Evolutionary conservation across 2,888 invertebrate genomes (phyloP).

Genomic region (Diogma glabrata): DNA sequence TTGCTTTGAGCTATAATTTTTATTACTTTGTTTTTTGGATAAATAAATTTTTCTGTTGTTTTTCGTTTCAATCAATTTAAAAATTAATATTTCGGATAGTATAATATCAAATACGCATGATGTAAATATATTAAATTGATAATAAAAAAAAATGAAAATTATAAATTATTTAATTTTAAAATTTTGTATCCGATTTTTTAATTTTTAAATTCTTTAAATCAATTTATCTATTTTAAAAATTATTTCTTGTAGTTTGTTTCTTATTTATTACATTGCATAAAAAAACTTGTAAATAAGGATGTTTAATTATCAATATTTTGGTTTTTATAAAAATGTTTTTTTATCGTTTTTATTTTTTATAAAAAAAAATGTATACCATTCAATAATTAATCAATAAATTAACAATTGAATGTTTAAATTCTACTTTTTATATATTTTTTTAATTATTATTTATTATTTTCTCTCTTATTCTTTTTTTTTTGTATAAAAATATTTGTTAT

Average conservation of each 20-base stretch:
- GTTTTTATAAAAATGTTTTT: too few relatives aligned
- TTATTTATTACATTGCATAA: too few relatives aligned
- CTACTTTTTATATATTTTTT: conserved; percentile 6
- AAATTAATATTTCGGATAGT: too few relatives aligned
- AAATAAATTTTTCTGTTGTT: neutral
- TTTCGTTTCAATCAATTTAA: neutral
- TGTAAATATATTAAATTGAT: too few relatives aligned
- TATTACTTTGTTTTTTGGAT: conserved; percentile 2
- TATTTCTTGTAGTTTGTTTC: too few relatives aligned
- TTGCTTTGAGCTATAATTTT: conserved; percentile 3
- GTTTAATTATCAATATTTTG: conserved; percentile 7
- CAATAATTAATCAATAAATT: conserved; percentile 7
- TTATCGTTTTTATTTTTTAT: neutral
- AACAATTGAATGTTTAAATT: conserved; percentile 2
- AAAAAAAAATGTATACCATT: conserved; percentile 5
- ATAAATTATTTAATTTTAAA: too few relatives aligned
- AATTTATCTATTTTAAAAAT: too few relatives aligned
- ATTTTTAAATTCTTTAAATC: too few relatives aligned
- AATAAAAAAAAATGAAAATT: too few relatives aligned
- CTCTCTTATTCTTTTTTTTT: conserved; percentile 4
- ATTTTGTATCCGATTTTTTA: too few relatives aligned
- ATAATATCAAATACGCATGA: too few relatives aligned
- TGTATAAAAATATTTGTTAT: conserved; percentile 10
- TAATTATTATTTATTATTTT: conserved; percentile 6
- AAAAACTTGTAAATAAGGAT: too few relatives aligned